These are phyloP conservation scores for Ibidorhyncha struthersii DNA, from an alignment of 2,113 vertebrate genomes.

Conservation along the genomic window DNA sequence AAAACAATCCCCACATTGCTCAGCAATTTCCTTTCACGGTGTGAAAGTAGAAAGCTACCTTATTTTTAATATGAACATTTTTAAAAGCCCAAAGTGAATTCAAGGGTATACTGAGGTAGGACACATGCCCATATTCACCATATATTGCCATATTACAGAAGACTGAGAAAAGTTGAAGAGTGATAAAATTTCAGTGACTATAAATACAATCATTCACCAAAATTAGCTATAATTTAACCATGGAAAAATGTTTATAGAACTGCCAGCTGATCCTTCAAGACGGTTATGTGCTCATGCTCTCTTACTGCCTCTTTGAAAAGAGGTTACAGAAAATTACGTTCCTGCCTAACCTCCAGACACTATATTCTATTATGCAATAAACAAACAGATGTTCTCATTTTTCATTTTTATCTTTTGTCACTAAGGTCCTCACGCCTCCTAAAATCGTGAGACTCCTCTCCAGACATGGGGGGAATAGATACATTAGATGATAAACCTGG, in stretches of 20 bases:
- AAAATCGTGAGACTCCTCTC: not conserved
- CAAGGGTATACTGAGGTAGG: not conserved
- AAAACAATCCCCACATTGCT: not conserved
- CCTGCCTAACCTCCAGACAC: not conserved
- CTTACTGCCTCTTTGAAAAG: not conserved
- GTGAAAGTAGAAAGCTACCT: not conserved
- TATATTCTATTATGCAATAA: not conserved
- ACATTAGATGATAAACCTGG: not conserved
- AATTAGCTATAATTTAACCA: constrained; percentile 4
- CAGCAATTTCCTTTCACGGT: not conserved
- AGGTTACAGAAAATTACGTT: not conserved
- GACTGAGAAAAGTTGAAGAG: not conserved
- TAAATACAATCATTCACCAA: not conserved
- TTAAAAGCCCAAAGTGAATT: not conserved
- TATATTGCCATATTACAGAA: not conserved
- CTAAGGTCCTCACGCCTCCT: not conserved
- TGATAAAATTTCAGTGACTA: not conserved
- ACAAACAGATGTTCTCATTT: not conserved
- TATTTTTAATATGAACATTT: not conserved
- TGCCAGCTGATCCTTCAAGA: not conserved
- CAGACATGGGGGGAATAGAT: not conserved
- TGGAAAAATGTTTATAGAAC: not conserved
- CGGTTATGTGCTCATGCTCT: not conserved
- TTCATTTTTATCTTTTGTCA: not conserved
- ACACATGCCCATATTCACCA: not conserved